Evolutionary conservation across 2,888 invertebrate genomes (phyloP), one percentile per base, ranked within the genome.

Genomic region (Caenorhabditis virilis): DNA sequence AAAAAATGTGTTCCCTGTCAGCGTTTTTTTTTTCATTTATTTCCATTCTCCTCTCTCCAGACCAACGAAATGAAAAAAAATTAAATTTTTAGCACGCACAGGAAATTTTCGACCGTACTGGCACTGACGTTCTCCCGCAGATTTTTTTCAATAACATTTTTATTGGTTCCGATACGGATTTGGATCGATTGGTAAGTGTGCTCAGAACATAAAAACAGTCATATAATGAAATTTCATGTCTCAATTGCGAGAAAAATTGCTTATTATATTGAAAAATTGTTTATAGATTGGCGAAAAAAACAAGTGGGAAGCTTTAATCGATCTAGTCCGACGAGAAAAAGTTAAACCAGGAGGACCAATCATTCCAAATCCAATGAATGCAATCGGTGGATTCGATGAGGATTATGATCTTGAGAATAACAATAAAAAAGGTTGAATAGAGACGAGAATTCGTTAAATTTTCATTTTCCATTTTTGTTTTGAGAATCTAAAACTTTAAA

Each of bases 61-160:
- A n/a, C n/a, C n/a, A n/a, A n/a, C n/a, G n/a, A n/a, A n/a, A n/a
- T n/a, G n/a, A n/a, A n/a, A n/a, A n/a, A n/a, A n/a, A n/a, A n/a
- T n/a, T n/a, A n/a, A n/a, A n/a, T n/a, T 58, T 63, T 58, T 57
- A 74, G 57, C 76, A 77, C 22, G 69, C 83, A 45, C 75, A 78
- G 13, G 80, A 82, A 42, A 68, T 84, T 45, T 74, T 77, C 61
- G 55, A 68, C 22, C 69, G 76, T 38, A 81, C 83, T 1, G 83
- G 76, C 51, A 75, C 77, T 23, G 82, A 80, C 4, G 59, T 68
- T 15, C 83, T 84, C 7, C 85, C 85, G 1, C 85, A 85, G 66
- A 83, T 85, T 25, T 85, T 84, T 75, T 85, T 85, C 77, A 84
- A 85, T 67, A 79, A 78, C 30, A 70, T 69, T 22, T 82, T 84